Evolutionary conservation across 2,888 invertebrate species (phyloP), one percentile per base, ranked within the genome.

Genomic region (Amphipyra tragopoginis): DNA sequence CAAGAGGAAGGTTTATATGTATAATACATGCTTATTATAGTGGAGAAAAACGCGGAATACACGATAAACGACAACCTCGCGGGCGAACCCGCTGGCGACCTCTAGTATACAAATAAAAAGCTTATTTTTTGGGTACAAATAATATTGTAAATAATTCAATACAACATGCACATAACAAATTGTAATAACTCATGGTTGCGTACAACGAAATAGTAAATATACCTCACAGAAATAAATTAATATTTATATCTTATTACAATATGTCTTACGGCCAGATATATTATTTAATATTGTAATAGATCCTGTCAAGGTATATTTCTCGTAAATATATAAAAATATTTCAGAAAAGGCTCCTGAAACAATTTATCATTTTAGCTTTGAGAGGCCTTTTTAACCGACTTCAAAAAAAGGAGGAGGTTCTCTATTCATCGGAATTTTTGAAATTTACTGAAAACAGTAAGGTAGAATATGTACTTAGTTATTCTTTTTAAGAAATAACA

Each of bases 131-230:
- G n/a, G 29, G 21, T 48, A 14, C 36, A 66, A 59, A 75, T 54
- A 67, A 63, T 63, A 68, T 66, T 68, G 71, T 81, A 82, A 85
- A 78, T 81, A 83, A 84, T 82, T 82, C 80, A 81, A 67, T 49
- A 78, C 66, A 83, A 78, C 66, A 83, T 84, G 82, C 79, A 84
- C 84, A 85, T 83, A 86, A 77, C 73, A 81, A 76, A 73, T 63
- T 52, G 71, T 62, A 67, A 79, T 84, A 85, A 73, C 64, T 85
- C 80, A 79, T 42, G 51, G 40, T 42, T 59, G 56, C 72, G 61
- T 66, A 51, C 34, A 52, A 56, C 56, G 34, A 58, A 50, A 26
- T 47, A 65, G 49, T 77, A 79, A 75, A 74, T 71, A 72, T 54
- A 79, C 72, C 75, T 73, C 55, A 44, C 48, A 58, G 64, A 29